Evolutionary conservation across 2,113 vertebrate species (phyloP).

Genomic region (Furnarius figulus): DNA sequence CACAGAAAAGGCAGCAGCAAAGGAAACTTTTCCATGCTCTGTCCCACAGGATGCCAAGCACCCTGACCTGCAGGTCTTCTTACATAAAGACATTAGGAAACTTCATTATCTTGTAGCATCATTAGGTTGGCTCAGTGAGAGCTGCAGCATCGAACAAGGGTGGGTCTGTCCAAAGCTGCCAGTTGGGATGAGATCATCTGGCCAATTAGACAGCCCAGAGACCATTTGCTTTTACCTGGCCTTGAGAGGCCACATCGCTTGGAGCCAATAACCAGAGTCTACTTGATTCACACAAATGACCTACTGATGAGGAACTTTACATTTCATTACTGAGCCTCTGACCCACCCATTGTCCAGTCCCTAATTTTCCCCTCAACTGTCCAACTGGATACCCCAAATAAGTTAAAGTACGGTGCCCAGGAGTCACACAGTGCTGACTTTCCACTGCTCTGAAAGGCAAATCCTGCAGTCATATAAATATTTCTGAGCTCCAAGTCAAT

Average conservation of each 20-base stretch:
- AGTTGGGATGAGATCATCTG: slow-evolving; percentile 32
- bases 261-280: background rate
- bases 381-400: background rate
- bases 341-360: background rate
- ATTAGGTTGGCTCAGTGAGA: background rate
- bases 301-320: background rate
- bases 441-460: slow-evolving; percentile 14
- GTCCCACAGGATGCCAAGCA: background rate
- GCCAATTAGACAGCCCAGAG: background rate
- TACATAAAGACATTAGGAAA: background rate
- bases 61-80: background rate
- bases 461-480: background rate
- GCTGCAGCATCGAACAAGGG: background rate
- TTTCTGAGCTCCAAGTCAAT: background rate
- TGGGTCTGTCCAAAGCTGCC: slow-evolving; percentile 13
- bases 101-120: background rate
- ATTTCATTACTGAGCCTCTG: background rate
- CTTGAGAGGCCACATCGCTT: background rate
- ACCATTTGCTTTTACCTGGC: slow-evolving; percentile 24
- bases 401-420: background rate
- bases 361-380: background rate
- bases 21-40: background rate
- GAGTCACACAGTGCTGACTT: background rate
- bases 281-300: background rate
- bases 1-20: background rate